These are phyloP conservation scores for Theocolax elegans DNA, from an alignment of 1,140 invertebrate genomes.

Conservation along the genomic window DNA sequence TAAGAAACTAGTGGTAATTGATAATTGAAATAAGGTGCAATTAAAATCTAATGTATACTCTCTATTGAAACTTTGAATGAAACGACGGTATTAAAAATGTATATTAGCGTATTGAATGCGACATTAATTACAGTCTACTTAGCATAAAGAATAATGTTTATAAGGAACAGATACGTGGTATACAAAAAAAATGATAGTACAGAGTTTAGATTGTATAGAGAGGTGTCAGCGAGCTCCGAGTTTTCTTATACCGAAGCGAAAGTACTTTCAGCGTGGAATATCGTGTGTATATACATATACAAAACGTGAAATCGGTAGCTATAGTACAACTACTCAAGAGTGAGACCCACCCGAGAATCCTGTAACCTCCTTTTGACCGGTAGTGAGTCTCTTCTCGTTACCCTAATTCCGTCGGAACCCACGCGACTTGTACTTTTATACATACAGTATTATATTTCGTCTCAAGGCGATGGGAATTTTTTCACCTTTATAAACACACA, in stretches of 20 bases:
- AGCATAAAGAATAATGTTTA: too few species aligned
- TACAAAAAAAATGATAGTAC: too few species aligned
- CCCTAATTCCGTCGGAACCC: slow-evolving; percentile 20
- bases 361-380: slow-evolving; percentile 31
- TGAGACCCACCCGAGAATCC: slow-evolving; percentile 1
- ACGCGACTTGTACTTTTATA: not conserved
- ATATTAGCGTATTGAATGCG: too few species aligned
- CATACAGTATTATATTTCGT: not conserved
- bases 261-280: slow-evolving; percentile 15
- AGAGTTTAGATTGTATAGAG: too few species aligned
- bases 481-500: slow-evolving; percentile 8
- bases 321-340: not conserved
- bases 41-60: too few species aligned
- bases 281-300: not conserved
- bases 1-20: too few species aligned
- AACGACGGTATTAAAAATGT: too few species aligned
- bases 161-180: too few species aligned
- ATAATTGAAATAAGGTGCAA: too few species aligned
- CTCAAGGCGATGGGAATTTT: slow-evolving; percentile 21
- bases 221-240: too few species aligned
- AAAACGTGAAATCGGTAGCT: slow-evolving; percentile 26
- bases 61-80: too few species aligned
- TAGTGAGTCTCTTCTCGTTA: slow-evolving; percentile 17
- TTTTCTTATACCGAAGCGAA: slow-evolving; percentile 17
- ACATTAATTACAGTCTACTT: too few species aligned